phyloP scores from a whole-genome alignment of 92 coral and sea anemone species.

The Actinernus sp. region DNA sequence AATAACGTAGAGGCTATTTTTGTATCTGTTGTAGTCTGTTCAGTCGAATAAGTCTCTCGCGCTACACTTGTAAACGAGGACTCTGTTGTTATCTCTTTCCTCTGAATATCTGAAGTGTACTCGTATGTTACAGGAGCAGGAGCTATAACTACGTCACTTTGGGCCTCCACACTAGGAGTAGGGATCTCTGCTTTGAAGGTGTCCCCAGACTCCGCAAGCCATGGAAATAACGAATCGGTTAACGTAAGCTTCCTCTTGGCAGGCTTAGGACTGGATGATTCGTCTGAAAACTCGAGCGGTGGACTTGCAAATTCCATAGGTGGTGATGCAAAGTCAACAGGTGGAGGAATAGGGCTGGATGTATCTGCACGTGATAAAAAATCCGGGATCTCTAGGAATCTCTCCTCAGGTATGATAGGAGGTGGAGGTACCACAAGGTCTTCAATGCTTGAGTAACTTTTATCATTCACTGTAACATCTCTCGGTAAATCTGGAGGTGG shows the following conservation, averaged over 20 bases:
- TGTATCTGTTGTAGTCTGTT: too few species aligned
- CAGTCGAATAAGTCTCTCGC: too few species aligned
- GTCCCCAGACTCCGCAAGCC: conserved; percentile 69
- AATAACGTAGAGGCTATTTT: too few species aligned
- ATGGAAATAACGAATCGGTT: conserved; percentile 59
- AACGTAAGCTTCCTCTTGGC: conserved; percentile 62
- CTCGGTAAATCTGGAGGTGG: conserved; percentile 11
- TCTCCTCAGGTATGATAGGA: conserved; percentile 23
- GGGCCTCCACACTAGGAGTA: background rate
- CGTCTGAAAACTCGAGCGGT: conserved; percentile 30
- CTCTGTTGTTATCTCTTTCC: too few species aligned
- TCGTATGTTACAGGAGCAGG: background rate
- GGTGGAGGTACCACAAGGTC: conserved; percentile 37
- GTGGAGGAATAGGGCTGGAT: conserved; percentile 79
- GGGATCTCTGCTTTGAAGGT: conserved; percentile 44
- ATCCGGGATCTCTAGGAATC: conserved; percentile 15
- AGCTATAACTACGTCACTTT: background rate
- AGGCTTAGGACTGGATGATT: conserved; percentile 8
- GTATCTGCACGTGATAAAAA: conserved; percentile 20
- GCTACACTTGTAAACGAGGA: too few species aligned
- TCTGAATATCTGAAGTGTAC: too few species aligned
- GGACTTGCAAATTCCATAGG: conserved; percentile 45
- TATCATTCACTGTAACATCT: too few species aligned
- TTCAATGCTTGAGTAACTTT: too few species aligned
- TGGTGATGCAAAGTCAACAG: conserved; percentile 72